These are phyloP conservation scores for Sphenopsis melanotis DNA, from an alignment of 2,797 vertebrate genomes.

Conservation along the genomic window DNA sequence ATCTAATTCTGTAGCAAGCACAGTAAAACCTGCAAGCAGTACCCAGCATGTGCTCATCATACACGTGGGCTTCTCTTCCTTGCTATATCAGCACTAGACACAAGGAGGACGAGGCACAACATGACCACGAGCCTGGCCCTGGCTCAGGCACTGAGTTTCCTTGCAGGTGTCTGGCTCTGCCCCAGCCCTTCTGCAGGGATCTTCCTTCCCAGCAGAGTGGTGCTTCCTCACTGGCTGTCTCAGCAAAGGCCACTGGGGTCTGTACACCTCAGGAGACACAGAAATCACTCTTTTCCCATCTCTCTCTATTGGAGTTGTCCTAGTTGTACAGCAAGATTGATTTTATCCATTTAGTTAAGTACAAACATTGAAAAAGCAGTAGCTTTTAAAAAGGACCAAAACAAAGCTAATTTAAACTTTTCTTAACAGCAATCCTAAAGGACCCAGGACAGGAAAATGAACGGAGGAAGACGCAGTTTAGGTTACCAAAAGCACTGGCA, in stretches of 20 bases:
- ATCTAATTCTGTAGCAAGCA: neutral
- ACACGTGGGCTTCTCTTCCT: neutral
- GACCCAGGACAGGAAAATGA: neutral
- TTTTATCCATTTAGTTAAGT: neutral
- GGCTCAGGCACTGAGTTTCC: accelerated
- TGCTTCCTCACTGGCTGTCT: neutral
- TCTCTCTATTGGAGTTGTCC: neutral
- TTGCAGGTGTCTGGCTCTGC: neutral
- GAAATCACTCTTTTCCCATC: neutral
- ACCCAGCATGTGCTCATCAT: neutral
- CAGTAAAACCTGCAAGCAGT: neutral
- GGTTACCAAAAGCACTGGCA: constrained; percentile 8
- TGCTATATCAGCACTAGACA: neutral
- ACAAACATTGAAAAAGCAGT: neutral
- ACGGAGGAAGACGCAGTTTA: neutral
- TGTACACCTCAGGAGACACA: neutral
- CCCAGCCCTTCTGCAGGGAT: neutral
- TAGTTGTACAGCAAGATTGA: neutral
- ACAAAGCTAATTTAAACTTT: neutral
- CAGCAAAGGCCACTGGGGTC: neutral
- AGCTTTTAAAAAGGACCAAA: neutral
- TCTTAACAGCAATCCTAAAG: neutral
- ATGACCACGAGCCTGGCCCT: neutral
- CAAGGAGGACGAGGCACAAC: neutral
- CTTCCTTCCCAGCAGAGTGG: neutral